phyloP scores from a whole-genome alignment of 2,797 vertebrate species.

The Chromobotia macracanthus region DNA sequence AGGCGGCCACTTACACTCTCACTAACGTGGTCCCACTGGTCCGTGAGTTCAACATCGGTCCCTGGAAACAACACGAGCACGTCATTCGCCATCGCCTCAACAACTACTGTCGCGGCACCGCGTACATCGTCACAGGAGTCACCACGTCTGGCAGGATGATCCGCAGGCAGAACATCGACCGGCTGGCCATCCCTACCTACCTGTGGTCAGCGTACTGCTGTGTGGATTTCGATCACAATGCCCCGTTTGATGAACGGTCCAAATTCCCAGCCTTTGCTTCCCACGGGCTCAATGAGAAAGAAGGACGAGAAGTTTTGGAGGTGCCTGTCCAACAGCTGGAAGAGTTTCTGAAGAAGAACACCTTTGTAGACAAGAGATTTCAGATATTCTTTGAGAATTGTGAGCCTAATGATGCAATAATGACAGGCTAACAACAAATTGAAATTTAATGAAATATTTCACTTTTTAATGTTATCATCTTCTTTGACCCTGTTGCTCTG shows the following conservation, averaged over 20 bases:
- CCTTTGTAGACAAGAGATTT: slow-evolving; percentile 70
- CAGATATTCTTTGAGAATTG: slow-evolving; percentile 74
- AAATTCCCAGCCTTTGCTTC: slow-evolving; percentile 59
- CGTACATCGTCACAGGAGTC: slow-evolving; percentile 55
- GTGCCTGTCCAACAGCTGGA: slow-evolving; percentile 64
- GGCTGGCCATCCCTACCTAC: slow-evolving; percentile 52
- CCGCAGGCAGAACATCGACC: slow-evolving; percentile 50
- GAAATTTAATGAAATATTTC: neutral
- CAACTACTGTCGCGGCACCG: slow-evolving; percentile 55
- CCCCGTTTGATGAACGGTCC: slow-evolving; percentile 49
- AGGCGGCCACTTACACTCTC: slow-evolving; percentile 57
- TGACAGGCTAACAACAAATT: neutral
- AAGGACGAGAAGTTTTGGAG: slow-evolving; percentile 66
- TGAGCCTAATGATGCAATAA: slow-evolving; percentile 42
- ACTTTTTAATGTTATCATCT: too few species aligned
- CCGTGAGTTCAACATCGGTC: slow-evolving; percentile 45
- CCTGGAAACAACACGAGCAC: slow-evolving; percentile 43
- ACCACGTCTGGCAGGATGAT: slow-evolving; percentile 53
- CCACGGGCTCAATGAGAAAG: slow-evolving; percentile 69
- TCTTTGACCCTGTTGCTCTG: too few species aligned
- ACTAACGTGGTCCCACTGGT: slow-evolving; percentile 58
- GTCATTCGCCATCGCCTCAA: slow-evolving; percentile 53
- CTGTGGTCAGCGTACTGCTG: slow-evolving; percentile 60
- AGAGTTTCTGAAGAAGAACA: slow-evolving; percentile 71
- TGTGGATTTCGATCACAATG: slow-evolving; percentile 44